Evolutionary conservation across 2,797 vertebrate species (phyloP).

Genomic region (Pygocentrus nattereri): DNA sequence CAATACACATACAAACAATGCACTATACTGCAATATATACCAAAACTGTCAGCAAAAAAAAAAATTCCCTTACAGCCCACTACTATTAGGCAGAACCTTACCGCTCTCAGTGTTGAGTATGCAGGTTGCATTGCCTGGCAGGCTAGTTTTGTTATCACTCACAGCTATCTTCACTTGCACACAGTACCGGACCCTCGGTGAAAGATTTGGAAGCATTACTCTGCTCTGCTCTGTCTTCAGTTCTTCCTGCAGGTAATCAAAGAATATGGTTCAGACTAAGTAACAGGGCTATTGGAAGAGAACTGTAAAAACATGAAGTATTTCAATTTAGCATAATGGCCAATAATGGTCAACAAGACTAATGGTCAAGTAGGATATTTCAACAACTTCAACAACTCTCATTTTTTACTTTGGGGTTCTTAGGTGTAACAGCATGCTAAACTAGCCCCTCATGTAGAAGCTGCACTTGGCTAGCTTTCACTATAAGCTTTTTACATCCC

Average conservation of each 20-base stretch:
- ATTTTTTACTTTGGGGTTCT: too few species aligned
- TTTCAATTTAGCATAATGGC: background rate
- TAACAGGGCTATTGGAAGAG: background rate
- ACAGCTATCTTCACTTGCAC: constrained; percentile 62
- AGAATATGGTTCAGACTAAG: background rate
- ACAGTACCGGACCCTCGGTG: constrained; percentile 70
- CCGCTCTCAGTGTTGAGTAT: constrained; percentile 54
- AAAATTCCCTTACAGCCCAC: too few species aligned
- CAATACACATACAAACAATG: too few species aligned
- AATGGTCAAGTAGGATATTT: too few species aligned
- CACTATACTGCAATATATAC: too few species aligned
- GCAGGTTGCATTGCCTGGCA: constrained; percentile 63
- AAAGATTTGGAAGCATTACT: constrained; percentile 59
- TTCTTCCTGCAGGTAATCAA: constrained; percentile 1
- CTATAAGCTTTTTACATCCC: too few species aligned
- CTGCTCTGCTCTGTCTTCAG: constrained; percentile 43
- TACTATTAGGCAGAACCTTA: constrained; percentile 33
- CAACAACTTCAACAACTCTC: too few species aligned
- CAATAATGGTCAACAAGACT: background rate
- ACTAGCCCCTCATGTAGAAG: too few species aligned
- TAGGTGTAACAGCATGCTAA: too few species aligned
- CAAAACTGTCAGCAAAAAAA: too few species aligned
- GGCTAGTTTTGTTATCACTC: background rate
- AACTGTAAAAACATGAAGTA: background rate
- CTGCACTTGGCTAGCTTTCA: too few species aligned